Conservation (phyloP, 1,140 invertebrate species). For the Brachionus plicatilis region DNA sequence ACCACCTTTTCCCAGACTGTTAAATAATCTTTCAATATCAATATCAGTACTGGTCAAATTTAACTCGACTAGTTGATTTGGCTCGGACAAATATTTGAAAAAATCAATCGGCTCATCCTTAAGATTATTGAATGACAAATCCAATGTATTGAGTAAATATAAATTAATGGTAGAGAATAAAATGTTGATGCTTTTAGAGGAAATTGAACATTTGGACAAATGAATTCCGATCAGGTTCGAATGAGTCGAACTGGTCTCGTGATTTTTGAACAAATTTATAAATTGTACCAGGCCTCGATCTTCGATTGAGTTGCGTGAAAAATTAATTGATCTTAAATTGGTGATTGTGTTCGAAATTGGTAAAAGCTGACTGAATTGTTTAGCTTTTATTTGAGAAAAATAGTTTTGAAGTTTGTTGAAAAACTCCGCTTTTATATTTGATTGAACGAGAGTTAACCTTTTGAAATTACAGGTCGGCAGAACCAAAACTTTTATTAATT, state of each 20-base stretch:
- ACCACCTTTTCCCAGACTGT: neutral
- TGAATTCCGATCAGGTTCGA: neutral
- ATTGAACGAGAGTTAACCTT: slow-evolving; percentile 4
- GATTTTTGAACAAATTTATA: slow-evolving; percentile 35
- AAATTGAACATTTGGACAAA: slow-evolving; percentile 24
- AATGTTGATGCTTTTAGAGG: slow-evolving; percentile 15
- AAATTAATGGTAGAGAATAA: slow-evolving; percentile 33
- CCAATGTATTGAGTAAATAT: neutral
- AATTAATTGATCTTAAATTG: slow-evolving; percentile 11
- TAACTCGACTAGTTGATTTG: slow-evolving; percentile 23
- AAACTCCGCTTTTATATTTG: slow-evolving; percentile 29
- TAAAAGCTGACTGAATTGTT: neutral
- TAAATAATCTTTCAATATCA: slow-evolving; percentile 14
- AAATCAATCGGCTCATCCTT: slow-evolving; percentile 25
- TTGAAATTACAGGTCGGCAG: slow-evolving; percentile 17
- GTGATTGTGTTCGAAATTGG: neutral
- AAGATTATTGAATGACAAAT: slow-evolving; percentile 15
- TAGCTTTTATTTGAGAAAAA: neutral
- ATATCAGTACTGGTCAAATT: slow-evolving; percentile 25
- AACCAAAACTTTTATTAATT: slow-evolving; percentile 25
- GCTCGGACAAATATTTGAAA: slow-evolving; percentile 29
- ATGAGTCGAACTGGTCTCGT: neutral
- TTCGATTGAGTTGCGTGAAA: slow-evolving; percentile 22
- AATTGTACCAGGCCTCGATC: slow-evolving; percentile 1
- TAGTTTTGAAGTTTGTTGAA: slow-evolving; percentile 15